Conservation (phyloP, 2,113 vertebrate species). For the Ranitomeya imitator region DNA sequence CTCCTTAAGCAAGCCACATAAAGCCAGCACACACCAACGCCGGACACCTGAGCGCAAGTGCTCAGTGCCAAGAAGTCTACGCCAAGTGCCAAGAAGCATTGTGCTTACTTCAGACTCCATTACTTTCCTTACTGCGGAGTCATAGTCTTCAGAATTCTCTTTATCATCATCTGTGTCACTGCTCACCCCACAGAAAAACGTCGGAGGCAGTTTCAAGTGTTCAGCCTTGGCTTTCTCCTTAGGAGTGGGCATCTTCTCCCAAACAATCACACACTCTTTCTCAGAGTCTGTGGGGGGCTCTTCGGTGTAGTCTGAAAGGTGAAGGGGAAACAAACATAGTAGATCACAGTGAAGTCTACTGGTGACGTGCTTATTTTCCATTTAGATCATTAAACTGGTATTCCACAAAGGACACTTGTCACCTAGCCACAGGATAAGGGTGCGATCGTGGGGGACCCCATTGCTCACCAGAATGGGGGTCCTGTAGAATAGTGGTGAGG, state of each 20-base stretch:
- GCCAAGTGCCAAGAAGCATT: conserved; percentile 34
- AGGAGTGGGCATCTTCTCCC: conserved; percentile 81
- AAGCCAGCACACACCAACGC: conserved; percentile 16
- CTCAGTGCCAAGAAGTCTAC: neutral
- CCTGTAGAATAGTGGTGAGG: too few species aligned
- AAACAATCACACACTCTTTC: conserved; percentile 76
- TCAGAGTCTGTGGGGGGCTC: conserved; percentile 60
- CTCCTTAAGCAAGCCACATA: conserved; percentile 43
- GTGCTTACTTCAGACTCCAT: conserved; percentile 74
- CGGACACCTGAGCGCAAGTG: neutral
- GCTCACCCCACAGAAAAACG: conserved; percentile 80
- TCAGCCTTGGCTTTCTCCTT: conserved; percentile 81
- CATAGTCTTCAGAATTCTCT: conserved; percentile 77
- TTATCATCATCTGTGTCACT: conserved; percentile 80
- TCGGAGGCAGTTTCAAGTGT: conserved; percentile 76
- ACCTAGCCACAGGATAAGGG: too few species aligned
- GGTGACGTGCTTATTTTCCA: neutral
- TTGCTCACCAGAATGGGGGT: too few species aligned
- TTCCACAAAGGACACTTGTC: too few species aligned
- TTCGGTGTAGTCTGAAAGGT: conserved; percentile 2
- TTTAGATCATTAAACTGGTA: too few species aligned
- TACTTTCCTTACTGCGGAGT: conserved; percentile 78
- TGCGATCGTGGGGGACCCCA: too few species aligned
- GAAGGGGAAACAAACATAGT: neutral
- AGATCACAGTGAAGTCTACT: neutral